phyloP scores from a whole-genome alignment of 1,140 invertebrate genomes.

The Yoshiicerus persimilis region DNA sequence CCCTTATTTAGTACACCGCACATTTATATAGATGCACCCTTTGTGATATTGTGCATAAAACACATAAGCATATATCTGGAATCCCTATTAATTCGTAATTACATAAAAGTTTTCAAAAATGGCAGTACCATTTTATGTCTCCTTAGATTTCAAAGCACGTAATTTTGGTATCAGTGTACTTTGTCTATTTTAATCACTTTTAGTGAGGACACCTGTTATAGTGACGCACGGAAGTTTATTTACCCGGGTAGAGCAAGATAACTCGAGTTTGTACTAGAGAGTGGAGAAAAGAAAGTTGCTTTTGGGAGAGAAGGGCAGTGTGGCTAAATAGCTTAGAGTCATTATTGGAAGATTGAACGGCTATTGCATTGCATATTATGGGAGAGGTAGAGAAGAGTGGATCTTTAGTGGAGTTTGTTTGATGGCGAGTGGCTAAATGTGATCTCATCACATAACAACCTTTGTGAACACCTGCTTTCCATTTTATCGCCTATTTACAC shows the following conservation, averaged over 20 bases:
- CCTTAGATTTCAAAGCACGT: no score
- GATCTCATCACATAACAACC: neutral
- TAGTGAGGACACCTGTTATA: neutral
- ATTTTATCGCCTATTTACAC: conserved; percentile 17
- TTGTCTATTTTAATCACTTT: neutral
- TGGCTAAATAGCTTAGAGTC: neutral
- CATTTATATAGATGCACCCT: neutral
- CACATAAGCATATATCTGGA: neutral
- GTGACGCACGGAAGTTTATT: neutral
- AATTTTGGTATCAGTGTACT: neutral
- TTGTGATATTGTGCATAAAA: neutral
- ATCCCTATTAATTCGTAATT: no score
- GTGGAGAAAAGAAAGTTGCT: neutral
- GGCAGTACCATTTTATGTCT: no score
- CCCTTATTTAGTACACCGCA: neutral
- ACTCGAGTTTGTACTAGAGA: no score
- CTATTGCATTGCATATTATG: neutral
- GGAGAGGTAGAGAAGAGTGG: neutral
- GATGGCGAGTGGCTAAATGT: neutral
- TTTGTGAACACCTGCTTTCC: conserved; percentile 23
- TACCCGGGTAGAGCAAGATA: neutral
- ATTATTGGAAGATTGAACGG: neutral
- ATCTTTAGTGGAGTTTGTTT: neutral
- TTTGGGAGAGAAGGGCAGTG: neutral
- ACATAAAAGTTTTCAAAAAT: no score